These are phyloP conservation scores for Oncopeltus fasciatus DNA, from an alignment of 1,140 invertebrate genomes.

Conservation along the genomic window DNA sequence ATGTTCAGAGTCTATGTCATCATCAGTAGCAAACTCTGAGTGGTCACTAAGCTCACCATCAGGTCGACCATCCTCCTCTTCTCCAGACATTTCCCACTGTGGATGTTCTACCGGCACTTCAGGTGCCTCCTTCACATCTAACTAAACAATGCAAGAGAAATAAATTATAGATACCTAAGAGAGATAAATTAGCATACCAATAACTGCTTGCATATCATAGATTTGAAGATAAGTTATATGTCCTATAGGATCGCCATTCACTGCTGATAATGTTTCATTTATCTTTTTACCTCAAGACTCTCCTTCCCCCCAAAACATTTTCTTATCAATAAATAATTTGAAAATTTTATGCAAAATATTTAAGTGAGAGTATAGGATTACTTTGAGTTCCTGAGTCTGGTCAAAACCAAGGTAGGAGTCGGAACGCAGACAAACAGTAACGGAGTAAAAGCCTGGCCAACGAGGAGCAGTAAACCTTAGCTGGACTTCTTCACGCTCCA, in stretches of 20 bases:
- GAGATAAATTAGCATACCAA: no score
- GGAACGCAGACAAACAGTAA: constrained; percentile 83
- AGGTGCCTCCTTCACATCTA: constrained; percentile 90
- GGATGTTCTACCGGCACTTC: constrained; percentile 80
- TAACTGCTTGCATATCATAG: no score
- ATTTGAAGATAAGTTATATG: no score
- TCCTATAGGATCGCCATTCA: no score
- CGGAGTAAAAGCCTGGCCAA: constrained; percentile 83
- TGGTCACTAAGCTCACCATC: constrained; percentile 46
- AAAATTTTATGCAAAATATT: no score
- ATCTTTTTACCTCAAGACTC: not conserved
- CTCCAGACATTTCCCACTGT: constrained; percentile 90
- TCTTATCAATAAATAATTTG: not conserved
- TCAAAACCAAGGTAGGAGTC: constrained; percentile 93
- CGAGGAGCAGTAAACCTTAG: constrained; percentile 89
- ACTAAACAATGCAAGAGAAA: no score
- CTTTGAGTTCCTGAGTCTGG: constrained; percentile 79
- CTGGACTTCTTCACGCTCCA: constrained; percentile 71
- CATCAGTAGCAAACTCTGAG: constrained; percentile 55
- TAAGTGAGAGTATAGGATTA: no score
- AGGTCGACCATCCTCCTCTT: constrained; percentile 61
- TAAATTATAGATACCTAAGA: no score
- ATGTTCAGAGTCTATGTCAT: constrained; percentile 38
- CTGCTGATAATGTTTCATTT: no score
- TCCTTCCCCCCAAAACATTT: not conserved